phyloP scores from a whole-genome alignment of 2,888 invertebrate genomes.

The Aradus depressus region DNA sequence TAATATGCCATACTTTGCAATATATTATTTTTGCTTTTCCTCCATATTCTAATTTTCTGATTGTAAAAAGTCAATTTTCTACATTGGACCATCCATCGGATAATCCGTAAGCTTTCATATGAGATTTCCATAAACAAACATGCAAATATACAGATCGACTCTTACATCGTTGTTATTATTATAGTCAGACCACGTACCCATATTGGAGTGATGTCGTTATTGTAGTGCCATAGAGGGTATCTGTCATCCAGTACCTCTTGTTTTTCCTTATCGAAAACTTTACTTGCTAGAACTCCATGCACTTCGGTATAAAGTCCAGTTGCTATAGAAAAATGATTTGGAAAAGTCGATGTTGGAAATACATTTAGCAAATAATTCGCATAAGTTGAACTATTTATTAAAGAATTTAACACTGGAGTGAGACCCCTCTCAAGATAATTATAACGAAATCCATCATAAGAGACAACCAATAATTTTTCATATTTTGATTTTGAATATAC shows the following conservation, averaged over 20 bases:
- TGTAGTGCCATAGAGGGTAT: conserved; percentile 43
- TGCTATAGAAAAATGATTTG: conserved; percentile 61
- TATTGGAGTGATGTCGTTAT: conserved; percentile 45
- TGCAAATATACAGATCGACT: too few species aligned
- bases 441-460: conserved; percentile 22
- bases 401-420: conserved; percentile 46
- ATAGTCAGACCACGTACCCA: conserved; percentile 49
- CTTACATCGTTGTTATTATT: too few species aligned
- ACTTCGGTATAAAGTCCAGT: conserved; percentile 56
- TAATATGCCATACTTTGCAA: too few species aligned
- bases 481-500: not conserved
- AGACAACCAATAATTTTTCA: conserved; percentile 20
- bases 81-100: too few species aligned
- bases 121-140: too few species aligned
- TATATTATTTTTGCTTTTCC: too few species aligned
- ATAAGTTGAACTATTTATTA: conserved; percentile 46
- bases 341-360: conserved; percentile 60
- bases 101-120: too few species aligned
- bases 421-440: conserved; percentile 27
- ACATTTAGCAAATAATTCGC: conserved; percentile 48
- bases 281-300: conserved; percentile 57
- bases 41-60: too few species aligned
- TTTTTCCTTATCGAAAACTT: conserved; percentile 43
- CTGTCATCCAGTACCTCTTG: conserved; percentile 31
- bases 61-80: too few species aligned